Conservation (phyloP, 2,888 invertebrate species). For the Timandra comae region DNA sequence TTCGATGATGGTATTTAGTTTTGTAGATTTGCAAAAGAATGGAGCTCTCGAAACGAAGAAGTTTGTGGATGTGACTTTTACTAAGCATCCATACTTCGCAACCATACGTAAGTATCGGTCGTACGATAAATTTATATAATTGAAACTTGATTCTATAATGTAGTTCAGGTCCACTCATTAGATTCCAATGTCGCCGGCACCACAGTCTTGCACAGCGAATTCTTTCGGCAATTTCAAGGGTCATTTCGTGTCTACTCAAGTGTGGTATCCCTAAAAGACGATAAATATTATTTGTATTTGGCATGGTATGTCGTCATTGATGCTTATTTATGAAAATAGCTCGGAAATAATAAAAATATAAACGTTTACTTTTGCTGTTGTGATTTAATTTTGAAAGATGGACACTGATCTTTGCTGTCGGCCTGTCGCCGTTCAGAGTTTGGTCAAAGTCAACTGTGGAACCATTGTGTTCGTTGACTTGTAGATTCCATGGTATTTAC, state of each 20-base stretch:
- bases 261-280: too few relatives aligned
- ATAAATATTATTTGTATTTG: too few relatives aligned
- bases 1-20: slow-evolving; percentile 35
- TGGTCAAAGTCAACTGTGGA: too few relatives aligned
- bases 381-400: too few relatives aligned
- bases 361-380: too few relatives aligned
- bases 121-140: slow-evolving; percentile 41
- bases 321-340: too few relatives aligned
- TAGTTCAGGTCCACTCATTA: slow-evolving; percentile 32
- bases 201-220: slow-evolving; percentile 41
- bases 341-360: too few relatives aligned
- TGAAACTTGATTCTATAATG: slow-evolving; percentile 33
- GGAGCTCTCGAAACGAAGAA: slow-evolving; percentile 35
- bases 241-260: slow-evolving; percentile 24
- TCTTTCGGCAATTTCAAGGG: slow-evolving; percentile 35
- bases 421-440: too few relatives aligned
- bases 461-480: too few relatives aligned
- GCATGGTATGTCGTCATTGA: too few relatives aligned
- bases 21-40: slow-evolving; percentile 43
- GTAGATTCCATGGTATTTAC: too few relatives aligned
- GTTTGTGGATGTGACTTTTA: slow-evolving; percentile 21
- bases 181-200: slow-evolving; percentile 33
- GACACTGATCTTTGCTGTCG: too few relatives aligned
- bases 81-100: slow-evolving; percentile 48
- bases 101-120: slow-evolving; percentile 48